Base-by-base conservation (phyloP, 92 coral and sea anemone species). In the Galaxea fascicularis region DNA sequence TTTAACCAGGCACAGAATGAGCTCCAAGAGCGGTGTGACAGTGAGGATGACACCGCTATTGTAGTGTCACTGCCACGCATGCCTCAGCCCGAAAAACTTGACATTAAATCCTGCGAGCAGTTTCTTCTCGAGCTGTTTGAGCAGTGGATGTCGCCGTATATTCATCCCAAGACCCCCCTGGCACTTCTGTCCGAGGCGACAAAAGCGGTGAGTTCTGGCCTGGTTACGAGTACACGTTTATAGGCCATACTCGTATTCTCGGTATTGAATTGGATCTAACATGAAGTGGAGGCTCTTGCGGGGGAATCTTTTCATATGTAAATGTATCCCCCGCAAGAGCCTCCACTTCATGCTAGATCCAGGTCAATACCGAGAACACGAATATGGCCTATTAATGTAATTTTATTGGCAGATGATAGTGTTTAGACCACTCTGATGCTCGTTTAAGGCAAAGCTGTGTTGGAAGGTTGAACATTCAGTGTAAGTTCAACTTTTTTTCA, bases 131-230 rank as follows among this genome's bases (percentile, higher is more conserved):
- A 96, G 70, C 92, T 96, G 10, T 96, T 96, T 89, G 95, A 96
- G 25, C 99, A 96, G 65, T 96, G 99, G 99, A 93, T 96, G 92
- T 96, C 99, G 22, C 99, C 98, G 81, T 96, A 92, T 79, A 92
- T 95, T 21, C 98, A 94, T 15, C 99, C 99, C 87, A 94, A 89
- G 89, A 95, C 99, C 21, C 98, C 99, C 65, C 90, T 96, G 53
- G 95, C 95, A 92, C 92, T 96, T 25, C 83, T 96, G 47, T 86
- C 99, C 25, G 98, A 96, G 84, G 95, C 99, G 17, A 95, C 98
- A 0, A 96, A 96, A 91, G 98, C 98, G 81, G 99, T 96, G 71
- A 89, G 99, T 88, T 22, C 0, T 18, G 30, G 53, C 17, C 64
- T 67, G 30, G 84, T 52, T 11, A 26, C 63, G 26, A 0, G 31